Evolutionary conservation across 2,797 vertebrate species (phyloP).

Genomic region (Muscicapa striata): DNA sequence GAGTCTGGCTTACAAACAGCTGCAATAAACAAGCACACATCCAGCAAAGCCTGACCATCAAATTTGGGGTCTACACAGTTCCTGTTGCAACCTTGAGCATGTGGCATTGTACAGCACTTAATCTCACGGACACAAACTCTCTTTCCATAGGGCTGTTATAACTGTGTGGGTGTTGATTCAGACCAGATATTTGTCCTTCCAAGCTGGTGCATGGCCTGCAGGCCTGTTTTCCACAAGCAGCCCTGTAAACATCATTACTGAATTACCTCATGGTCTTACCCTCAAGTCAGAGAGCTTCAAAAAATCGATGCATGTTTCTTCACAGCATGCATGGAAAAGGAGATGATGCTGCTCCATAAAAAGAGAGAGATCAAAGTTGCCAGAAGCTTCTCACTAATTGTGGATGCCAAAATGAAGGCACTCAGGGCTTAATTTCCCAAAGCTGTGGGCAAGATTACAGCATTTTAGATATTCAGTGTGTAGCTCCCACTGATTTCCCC

Average conservation of each 20-base stretch:
- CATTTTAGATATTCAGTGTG: not conserved
- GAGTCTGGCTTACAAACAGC: not conserved
- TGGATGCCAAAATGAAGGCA: not conserved
- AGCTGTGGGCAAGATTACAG: not conserved
- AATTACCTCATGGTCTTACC: not conserved
- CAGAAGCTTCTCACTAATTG: not conserved
- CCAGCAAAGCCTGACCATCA: not conserved
- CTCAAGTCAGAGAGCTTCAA: not conserved
- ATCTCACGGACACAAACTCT: not conserved
- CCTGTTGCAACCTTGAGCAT: not conserved
- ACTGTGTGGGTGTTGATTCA: not conserved
- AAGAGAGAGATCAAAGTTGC: not conserved
- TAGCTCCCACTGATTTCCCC: slow-evolving; percentile 1
- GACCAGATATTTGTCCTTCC: not conserved
- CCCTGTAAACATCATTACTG: not conserved
- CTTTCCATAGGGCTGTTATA: not conserved
- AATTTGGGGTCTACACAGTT: not conserved
- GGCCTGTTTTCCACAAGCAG: not conserved
- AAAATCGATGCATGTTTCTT: not conserved
- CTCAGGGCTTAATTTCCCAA: not conserved
- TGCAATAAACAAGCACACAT: not conserved
- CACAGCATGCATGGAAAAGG: not conserved
- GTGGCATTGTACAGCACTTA: not conserved
- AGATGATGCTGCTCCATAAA: not conserved
- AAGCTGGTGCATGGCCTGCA: not conserved